Evolutionary conservation across 2,797 vertebrate genomes (phyloP), one percentile per base, ranked within the genome.

Genomic region (Brachymystax lenok): DNA sequence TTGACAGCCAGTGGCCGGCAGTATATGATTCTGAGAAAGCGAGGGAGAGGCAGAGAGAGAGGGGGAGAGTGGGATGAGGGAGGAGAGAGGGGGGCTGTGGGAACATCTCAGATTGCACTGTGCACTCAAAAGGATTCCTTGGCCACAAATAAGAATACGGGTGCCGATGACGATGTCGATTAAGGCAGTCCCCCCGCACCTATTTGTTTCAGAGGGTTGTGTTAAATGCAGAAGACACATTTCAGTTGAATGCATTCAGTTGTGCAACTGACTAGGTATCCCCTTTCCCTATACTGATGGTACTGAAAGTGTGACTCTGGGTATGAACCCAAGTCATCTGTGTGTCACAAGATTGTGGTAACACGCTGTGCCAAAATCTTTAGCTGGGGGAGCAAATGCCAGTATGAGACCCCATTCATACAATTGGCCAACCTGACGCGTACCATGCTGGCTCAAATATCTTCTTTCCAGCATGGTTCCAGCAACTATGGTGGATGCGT

Each of bases 91-190:
- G 13, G 56, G 21, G 21, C 59, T 63, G 59, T 24, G 21, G 59
- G 21, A 63, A 63, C 7, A 10, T 63, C 21, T 63, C 59, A 63
- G 10, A 63, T 27, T 63, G 59, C 21, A 13, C 59, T 63, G 8
- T 63, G 10, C 59, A 63, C 21, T 63, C 59, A 63, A 63, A 63
- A 63, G 59, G 59, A 8, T 63, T 63, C 59, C 59, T 63, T 63
- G 59, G 59, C 59, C 10, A 46, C 10, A 46, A 8, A 46, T 46
- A 46, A 46, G 2, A 46, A 46, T 46, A 46, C 12, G 40, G 40
- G 10, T 2, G 40, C 2, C 40, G 40, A 46, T 46, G 40, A 46
- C 10, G 40, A 46, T 46, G 8, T 46, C 8, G 40, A 46, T 46
- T 12, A 46, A 10, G 40, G 40, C 40, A 46, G 8, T 10, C 8